A percentile compares a stretch with the other conserved stretches of the same genome.
Conservation (phyloP, 2,113 vertebrate species). For the Plecturocebus donacophilus region DNA sequence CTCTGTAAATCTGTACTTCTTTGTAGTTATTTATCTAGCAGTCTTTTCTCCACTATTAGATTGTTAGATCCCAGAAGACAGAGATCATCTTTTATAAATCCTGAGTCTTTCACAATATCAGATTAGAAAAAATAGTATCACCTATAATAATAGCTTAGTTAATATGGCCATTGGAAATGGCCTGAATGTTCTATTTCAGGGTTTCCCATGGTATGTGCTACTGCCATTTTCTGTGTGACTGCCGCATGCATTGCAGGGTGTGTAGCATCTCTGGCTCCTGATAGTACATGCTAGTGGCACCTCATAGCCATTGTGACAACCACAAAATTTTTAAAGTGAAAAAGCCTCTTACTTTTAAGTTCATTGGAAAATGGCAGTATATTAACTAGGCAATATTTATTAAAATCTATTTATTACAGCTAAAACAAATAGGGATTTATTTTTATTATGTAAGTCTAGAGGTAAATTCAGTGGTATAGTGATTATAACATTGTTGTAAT, state of each 20-base stretch:
- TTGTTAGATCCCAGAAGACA: background rate
- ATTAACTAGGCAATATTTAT: background rate
- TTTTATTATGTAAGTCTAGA: background rate
- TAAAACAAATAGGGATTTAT: background rate
- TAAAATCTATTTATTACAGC: background rate
- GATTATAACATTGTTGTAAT: background rate
- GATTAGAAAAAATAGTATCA: background rate
- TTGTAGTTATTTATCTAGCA: background rate
- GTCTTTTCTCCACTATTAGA: background rate
- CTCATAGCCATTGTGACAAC: background rate
- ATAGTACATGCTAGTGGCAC: background rate
- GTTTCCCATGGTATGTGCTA: background rate
- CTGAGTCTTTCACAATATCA: background rate
- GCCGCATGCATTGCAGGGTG: background rate
- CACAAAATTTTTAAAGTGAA: background rate
- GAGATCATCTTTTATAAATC: constrained; percentile 1
- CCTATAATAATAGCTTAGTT: background rate
- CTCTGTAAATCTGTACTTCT: background rate
- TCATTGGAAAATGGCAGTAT: background rate
- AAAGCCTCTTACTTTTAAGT: background rate
- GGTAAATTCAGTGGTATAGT: background rate
- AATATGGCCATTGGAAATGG: background rate
- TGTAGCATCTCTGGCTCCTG: background rate
- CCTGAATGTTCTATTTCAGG: background rate
- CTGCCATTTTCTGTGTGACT: background rate